Base-by-base conservation (phyloP, 2,888 invertebrate genomes). In the Celastrina argiolus region DNA sequence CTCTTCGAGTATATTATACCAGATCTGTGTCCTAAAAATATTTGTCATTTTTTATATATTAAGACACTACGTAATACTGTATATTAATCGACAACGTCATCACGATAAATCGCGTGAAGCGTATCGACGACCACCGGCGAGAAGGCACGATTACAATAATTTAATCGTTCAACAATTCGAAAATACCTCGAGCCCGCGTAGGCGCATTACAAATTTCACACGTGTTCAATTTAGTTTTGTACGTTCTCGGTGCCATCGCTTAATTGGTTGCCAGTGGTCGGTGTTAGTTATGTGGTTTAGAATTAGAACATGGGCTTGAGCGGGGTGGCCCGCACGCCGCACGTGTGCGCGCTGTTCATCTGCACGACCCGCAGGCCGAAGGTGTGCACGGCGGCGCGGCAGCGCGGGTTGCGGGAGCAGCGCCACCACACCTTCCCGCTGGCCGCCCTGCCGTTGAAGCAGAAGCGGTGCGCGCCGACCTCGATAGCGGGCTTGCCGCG, bases 361-460 rank as follows among this genome's bases (percentile, higher is more conserved):
- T 91, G 90, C 64, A 91, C 91, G 61, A 91, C 90, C 63, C 90
- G 83, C 65, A 90, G 74, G 1, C 91, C 91, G 73, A 91, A 90
- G 10, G 91, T 91, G 76, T 91, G 91, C 8, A 91, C 90, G 16
- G 91, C 91, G 64, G 91, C 91, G 28, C 91, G 81, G 73, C 91
- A 91, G 39, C 91, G 87, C 0, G 91, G 91, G 75, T 91, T 91
- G 45, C 91, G 81, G 63, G 90, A 90, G 73, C 91, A 91, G 0
- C 91, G 83, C 91, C 91, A 91, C 91, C 91, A 90, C 39, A 91
- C 90, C 75, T 91, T 91, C 67, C 90, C 91, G 70, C 90, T 89
- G 31, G 90, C 91, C 5, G 91, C 90, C 59, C 90, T 86, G 5
- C 90, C 91, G 74, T 91, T 90, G 76, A 89, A 90, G 75, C 90